Conservation (phyloP, 2,797 vertebrate genomes). For the Coregonus ussuriensis region DNA sequence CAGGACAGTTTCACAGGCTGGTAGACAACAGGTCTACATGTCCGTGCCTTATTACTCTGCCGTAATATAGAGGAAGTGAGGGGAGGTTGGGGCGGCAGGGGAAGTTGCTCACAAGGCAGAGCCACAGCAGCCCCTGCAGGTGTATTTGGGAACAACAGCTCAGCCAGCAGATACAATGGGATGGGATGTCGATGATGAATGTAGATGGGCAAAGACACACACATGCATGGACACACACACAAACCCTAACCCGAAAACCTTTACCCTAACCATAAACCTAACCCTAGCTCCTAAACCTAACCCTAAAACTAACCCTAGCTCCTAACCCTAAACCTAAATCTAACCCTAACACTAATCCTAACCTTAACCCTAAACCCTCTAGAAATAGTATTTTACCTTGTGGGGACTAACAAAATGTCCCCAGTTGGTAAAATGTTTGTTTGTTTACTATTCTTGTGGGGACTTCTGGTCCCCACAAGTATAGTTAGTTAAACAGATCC, state of each 20-base stretch:
- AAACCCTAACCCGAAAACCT: background rate
- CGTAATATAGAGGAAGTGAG: conserved; percentile 2
- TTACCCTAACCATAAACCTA: too few relatives aligned
- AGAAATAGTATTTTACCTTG: too few relatives aligned
- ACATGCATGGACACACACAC: background rate
- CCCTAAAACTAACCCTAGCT: too few relatives aligned
- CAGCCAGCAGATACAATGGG: background rate
- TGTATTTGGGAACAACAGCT: conserved; percentile 39
- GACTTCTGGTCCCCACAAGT: too few relatives aligned
- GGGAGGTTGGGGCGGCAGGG: conserved; percentile 11
- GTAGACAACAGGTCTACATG: conserved; percentile 56
- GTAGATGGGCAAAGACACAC: background rate
- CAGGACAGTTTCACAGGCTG: conserved; percentile 37
- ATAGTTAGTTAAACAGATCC: too few relatives aligned
- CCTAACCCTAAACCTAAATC: too few relatives aligned
- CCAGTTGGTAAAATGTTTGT: too few relatives aligned
- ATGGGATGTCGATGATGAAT: background rate
- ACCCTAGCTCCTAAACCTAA: too few relatives aligned
- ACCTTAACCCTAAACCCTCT: too few relatives aligned
- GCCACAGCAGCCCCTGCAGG: conserved; percentile 75
- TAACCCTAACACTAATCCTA: too few relatives aligned
- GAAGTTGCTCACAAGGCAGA: conserved; percentile 46
- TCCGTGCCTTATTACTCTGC: conserved; percentile 39
- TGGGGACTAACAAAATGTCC: too few relatives aligned
- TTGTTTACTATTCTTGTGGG: too few relatives aligned